phyloP scores from a whole-genome alignment of 2,113 vertebrate species.

The Halcyon malimbica region DNA sequence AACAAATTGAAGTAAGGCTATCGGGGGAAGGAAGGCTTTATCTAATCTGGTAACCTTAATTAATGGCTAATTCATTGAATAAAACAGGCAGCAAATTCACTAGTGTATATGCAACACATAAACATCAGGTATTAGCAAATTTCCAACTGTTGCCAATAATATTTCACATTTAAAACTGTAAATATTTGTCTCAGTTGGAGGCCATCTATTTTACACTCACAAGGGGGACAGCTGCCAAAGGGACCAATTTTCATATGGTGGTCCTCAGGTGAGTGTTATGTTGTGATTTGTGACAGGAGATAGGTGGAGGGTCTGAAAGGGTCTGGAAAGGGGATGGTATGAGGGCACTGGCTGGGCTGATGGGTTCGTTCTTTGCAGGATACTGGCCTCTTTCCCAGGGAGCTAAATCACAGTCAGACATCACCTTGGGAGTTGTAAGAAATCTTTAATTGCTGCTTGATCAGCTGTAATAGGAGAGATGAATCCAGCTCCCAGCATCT shows the following conservation, averaged over 20 bases:
- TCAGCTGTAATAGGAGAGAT: background rate
- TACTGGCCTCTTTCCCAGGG: background rate
- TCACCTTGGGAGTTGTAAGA: background rate
- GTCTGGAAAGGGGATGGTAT: background rate
- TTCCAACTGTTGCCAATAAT: background rate
- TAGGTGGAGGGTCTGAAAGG: background rate
- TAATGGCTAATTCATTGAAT: background rate
- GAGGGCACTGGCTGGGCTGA: accelerated
- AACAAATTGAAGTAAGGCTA: background rate
- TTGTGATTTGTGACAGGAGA: background rate
- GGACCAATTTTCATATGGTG: background rate
- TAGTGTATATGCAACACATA: background rate
- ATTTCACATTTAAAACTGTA: background rate
- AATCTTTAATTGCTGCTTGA: background rate
- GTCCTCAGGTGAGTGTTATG: background rate
- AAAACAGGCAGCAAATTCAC: background rate
- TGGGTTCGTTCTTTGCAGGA: background rate
- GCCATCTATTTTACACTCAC: background rate
- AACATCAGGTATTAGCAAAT: background rate
- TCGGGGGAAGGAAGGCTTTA: background rate
- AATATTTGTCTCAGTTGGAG: background rate
- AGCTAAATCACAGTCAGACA: background rate
- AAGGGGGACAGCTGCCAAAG: background rate
- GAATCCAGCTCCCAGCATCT: background rate
- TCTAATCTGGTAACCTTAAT: background rate